phyloP scores from a whole-genome alignment of 2,888 invertebrate species.

The Eucera pruinosa region DNA sequence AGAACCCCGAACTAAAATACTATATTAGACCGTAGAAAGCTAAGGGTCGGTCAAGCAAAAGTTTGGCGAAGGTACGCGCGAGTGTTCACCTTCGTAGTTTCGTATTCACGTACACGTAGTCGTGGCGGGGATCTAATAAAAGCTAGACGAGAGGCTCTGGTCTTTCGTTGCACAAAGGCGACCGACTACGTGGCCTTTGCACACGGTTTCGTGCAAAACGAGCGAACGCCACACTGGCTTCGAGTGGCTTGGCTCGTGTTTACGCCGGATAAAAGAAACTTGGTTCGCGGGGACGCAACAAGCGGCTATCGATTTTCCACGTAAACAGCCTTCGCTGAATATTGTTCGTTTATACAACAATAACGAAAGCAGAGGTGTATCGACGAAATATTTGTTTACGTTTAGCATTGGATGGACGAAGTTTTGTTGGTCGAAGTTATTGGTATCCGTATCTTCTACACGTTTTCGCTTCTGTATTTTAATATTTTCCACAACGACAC shows the following conservation, averaged over 20 bases:
- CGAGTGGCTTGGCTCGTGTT: constrained; percentile 48
- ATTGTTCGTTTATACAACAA: constrained; percentile 16
- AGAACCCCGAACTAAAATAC: too few relatives aligned
- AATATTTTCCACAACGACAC: not conserved
- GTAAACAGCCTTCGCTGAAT: constrained; percentile 36
- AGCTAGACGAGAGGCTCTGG: constrained; percentile 53
- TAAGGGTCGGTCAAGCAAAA: too few relatives aligned
- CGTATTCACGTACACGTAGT: constrained; percentile 53
- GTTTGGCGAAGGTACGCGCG: constrained; percentile 25
- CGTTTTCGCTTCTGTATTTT: not conserved
- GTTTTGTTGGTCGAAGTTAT: not conserved
- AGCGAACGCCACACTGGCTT: constrained; percentile 13
- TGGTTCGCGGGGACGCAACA: constrained; percentile 18
- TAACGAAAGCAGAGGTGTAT: not conserved
- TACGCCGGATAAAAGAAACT: constrained; percentile 40
- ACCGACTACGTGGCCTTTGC: constrained; percentile 43
- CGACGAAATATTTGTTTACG: constrained; percentile 15
- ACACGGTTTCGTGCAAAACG: constrained; percentile 27
- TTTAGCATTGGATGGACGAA: not conserved
- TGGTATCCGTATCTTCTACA: not conserved
- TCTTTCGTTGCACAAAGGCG: constrained; percentile 61
- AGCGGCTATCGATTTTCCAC: constrained; percentile 35
- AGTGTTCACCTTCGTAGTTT: constrained; percentile 35
- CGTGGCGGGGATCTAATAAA: constrained; percentile 61
- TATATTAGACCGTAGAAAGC: too few relatives aligned